phyloP scores from a whole-genome alignment of 2,113 vertebrate genomes.

The zebrafish (Danio rerio) region GRCz12tu NC_133181.1:8131001-8131500 shows the following conservation, averaged over 20 bases:
- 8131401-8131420: no score
- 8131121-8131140: slow-evolving; percentile 12
- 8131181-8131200: slow-evolving; percentile 21
- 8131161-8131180: not conserved
- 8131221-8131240: not conserved
- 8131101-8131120: slow-evolving; percentile 35
- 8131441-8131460: no score
- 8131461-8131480: no score
- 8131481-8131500: no score
- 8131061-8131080: slow-evolving; percentile 20
- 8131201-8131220: not conserved
- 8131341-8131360: no score
- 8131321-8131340: no score
- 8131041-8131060: not conserved
- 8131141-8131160: slow-evolving; percentile 23
- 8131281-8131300: no score
- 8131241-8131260: not conserved
- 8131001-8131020: slow-evolving; percentile 1
- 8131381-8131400: no score
- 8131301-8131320: no score
- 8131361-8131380: no score
- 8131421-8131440: no score
- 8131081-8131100: slow-evolving; percentile 22
- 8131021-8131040: slow-evolving; percentile 7
- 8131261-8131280: not conserved